These are phyloP conservation scores for Mimachlamys varia DNA, from an alignment of 2,888 invertebrate genomes.

Conservation along the genomic window DNA sequence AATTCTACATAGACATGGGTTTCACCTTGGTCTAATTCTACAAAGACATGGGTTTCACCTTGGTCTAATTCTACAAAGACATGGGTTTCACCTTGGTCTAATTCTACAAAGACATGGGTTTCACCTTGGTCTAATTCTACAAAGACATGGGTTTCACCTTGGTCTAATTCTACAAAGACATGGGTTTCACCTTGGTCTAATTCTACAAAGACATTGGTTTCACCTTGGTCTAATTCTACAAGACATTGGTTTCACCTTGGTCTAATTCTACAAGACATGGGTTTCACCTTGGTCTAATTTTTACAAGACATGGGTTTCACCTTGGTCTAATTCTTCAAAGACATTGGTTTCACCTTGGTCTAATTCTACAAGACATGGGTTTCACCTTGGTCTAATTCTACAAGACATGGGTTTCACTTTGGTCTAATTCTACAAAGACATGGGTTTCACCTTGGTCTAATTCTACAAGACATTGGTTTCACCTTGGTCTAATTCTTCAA, in stretches of 20 bases:
- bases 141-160: constrained; percentile 85
- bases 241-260: constrained; percentile 90
- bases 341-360: constrained; percentile 91
- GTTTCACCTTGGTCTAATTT: constrained; percentile 93
- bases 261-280: constrained; percentile 91
- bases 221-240: constrained; percentile 95
- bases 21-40: constrained; percentile 95
- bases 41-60: constrained; percentile 94
- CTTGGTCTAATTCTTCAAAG: constrained; percentile 97
- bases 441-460: constrained; percentile 88
- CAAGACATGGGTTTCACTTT: constrained; percentile 86
- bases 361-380: constrained; percentile 78
- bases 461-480: constrained; percentile 80
- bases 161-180: constrained; percentile 97
- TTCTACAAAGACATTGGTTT: constrained; percentile 79
- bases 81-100: constrained; percentile 90
- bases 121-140: constrained; percentile 82
- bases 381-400: constrained; percentile 95
- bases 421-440: constrained; percentile 97
- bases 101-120: constrained; percentile 96
- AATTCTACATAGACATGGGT: constrained; percentile 88
- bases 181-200: constrained; percentile 88
- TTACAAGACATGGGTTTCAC: constrained; percentile 85
- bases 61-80: constrained; percentile 80
- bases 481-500: constrained; percentile 97